Evolutionary conservation across 2,797 vertebrate species (phyloP), one percentile per base, ranked within the genome.

Genomic region (Austrolebias charrua): DNA sequence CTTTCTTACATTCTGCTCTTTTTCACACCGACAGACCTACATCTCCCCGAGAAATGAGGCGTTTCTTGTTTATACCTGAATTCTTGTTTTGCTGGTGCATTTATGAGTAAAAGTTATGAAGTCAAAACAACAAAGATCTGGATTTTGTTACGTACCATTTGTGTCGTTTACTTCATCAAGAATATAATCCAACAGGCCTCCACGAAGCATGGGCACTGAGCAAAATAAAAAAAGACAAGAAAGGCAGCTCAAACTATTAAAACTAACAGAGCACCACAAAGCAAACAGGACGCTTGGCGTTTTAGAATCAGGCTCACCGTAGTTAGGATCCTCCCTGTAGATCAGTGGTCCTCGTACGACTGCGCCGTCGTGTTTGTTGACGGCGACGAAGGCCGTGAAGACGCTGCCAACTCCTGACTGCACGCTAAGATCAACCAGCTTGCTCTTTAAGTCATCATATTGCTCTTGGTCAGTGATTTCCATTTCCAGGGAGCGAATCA

Each of bases 331-430:
- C 2, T 84, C 47, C 59, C 89, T 87, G 11, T 43, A 70, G 40
- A 78, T 2, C 75, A 93, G 60, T 4, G 92, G 89, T 1, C 90
- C 89, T 49, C 86, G 69, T 11, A 93, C 52, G 0, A 66, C 50
- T 38, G 86, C 16, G 3, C 79, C 71, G 2, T 64, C 61, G 7
- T 75, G 77, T 69, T 89, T 92, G 72, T 89, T 85, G 60, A 94
- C 72, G 2, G 88, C 93, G 4, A 94, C 76, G 62, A 93, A 95
- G 18, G 93, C 88, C 0, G 93, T 94, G 70, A 91, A 90, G 35
- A 86, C 63, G 46, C 93, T 94, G 83, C 93, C 90, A 64, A 95
- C 90, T 75, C 92, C 91, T 50, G 90, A 90, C 33, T 93, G 87
- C 42, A 92, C 52, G 40, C 93, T 94, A 45, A 93, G 69, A 35